Evolutionary conservation across 2,113 vertebrate species (phyloP).

Genomic region (Catharus bicknelli): DNA sequence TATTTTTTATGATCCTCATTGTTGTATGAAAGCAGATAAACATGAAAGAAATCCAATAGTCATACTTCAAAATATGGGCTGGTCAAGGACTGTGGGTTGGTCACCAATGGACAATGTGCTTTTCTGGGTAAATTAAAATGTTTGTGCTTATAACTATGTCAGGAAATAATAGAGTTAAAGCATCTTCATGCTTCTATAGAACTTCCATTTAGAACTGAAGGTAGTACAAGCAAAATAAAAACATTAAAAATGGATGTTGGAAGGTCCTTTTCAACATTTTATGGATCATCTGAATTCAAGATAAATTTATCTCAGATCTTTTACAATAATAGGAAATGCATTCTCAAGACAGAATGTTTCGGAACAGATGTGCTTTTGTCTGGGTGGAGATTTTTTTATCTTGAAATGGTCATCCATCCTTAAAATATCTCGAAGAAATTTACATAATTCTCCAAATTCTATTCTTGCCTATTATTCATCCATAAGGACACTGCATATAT

Average conservation of each 20-base stretch:
- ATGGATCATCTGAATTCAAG: not conserved
- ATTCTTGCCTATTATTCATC: not conserved
- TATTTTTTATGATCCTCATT: not conserved
- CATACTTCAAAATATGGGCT: not conserved
- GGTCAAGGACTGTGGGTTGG: not conserved
- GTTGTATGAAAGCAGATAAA: not conserved
- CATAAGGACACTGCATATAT: not conserved
- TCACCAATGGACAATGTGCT: not conserved
- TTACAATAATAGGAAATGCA: not conserved
- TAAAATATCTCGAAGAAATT: constrained; percentile 5
- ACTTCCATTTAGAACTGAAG: not conserved
- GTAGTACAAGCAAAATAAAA: not conserved
- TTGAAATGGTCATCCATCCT: not conserved
- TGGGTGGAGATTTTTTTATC: not conserved
- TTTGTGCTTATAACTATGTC: not conserved
- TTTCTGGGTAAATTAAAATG: not conserved
- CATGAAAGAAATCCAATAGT: not conserved
- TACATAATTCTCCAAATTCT: not conserved
- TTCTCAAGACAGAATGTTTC: not conserved
- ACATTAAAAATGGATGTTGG: not conserved
- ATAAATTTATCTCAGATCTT: not conserved
- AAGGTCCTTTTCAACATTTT: not conserved
- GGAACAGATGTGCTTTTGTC: constrained; percentile 9
- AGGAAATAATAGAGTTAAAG: not conserved
- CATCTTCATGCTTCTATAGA: not conserved